Conservation (phyloP, 2,888 invertebrate genomes). For the Hypselothyrea guttata region DNA sequence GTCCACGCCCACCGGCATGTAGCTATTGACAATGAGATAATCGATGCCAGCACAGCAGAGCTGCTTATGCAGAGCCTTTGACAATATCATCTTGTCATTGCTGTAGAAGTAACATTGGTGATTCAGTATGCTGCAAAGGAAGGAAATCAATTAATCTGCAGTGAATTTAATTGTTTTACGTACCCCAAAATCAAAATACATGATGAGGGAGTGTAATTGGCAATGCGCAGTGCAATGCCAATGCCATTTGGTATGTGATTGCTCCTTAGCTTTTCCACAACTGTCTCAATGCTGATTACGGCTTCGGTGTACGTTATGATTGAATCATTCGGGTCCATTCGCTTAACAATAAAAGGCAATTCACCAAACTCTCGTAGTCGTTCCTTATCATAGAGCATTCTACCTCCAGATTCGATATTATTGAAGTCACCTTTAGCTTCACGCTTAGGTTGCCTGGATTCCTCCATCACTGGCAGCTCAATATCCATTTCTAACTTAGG, state of each 20-base stretch:
- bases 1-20: slow-evolving; percentile 37
- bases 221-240: slow-evolving; percentile 69
- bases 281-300: slow-evolving; percentile 29
- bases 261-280: slow-evolving; percentile 39
- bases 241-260: slow-evolving; percentile 31
- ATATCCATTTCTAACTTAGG: slow-evolving; percentile 30
- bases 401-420: neutral
- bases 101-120: slow-evolving; percentile 67
- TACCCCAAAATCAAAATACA: slow-evolving; percentile 69
- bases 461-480: slow-evolving; percentile 12
- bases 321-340: slow-evolving; percentile 46
- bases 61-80: slow-evolving; percentile 27
- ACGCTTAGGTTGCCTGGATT: slow-evolving; percentile 15
- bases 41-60: slow-evolving; percentile 49
- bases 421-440: too few relatives aligned
- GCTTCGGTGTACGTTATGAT: slow-evolving; percentile 51
- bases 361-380: slow-evolving; percentile 43
- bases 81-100: slow-evolving; percentile 51
- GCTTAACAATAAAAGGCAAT: slow-evolving; percentile 60
- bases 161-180: slow-evolving; percentile 8
- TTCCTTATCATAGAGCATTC: slow-evolving; percentile 49
- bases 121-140: slow-evolving; percentile 66
- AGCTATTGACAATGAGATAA: slow-evolving; percentile 57
- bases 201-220: slow-evolving; percentile 61
- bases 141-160: neutral